Evolutionary conservation across 1,140 invertebrate species (phyloP).

Genomic region (Acyrthosiphon pisum): DNA sequence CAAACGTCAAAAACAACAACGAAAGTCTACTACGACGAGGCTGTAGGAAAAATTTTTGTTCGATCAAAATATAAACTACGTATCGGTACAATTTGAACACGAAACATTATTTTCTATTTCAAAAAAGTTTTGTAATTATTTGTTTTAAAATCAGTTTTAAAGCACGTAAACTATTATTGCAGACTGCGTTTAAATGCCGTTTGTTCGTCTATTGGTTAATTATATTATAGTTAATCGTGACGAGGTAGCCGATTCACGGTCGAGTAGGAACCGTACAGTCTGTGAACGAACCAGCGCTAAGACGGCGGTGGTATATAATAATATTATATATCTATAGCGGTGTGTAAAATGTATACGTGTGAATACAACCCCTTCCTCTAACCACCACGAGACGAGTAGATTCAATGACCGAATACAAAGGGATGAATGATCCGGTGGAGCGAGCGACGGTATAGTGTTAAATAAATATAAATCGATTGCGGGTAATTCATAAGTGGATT

Average conservation of each 20-base stretch:
- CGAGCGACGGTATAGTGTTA: neutral
- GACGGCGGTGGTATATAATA: neutral
- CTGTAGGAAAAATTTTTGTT: neutral
- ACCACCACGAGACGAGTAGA: neutral
- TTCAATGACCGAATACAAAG: neutral
- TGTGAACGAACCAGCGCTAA: neutral
- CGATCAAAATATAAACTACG: neutral
- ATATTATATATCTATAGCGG: neutral
- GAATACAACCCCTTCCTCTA: neutral
- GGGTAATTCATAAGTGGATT: neutral
- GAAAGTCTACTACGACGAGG: neutral
- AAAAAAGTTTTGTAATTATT: neutral
- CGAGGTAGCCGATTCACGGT: neutral
- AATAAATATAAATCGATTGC: neutral
- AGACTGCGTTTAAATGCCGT: neutral
- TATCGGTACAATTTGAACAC: neutral
- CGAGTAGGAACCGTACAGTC: neutral
- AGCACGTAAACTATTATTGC: neutral
- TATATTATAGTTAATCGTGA: neutral
- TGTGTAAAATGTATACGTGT: neutral
- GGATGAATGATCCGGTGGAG: neutral
- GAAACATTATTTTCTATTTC: neutral
- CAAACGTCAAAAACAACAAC: neutral
- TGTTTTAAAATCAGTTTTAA: neutral
- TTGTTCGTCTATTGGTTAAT: neutral